These are phyloP conservation scores for Parauchenoglanis punctatus DNA, from an alignment of 2,797 vertebrate species.

Conservation along the genomic window DNA sequence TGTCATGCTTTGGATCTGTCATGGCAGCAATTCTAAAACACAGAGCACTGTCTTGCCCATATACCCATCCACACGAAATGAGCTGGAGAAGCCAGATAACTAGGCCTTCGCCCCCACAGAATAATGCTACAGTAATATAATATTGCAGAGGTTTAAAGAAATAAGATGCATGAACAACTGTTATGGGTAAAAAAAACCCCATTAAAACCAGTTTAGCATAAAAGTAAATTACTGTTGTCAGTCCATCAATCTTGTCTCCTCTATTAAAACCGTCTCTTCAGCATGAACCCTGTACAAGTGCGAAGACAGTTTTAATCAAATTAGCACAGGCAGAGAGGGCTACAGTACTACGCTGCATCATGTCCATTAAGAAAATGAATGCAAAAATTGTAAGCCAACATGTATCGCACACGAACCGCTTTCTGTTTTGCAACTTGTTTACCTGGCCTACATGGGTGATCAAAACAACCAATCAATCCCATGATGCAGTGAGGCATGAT, in stretches of 20 bases:
- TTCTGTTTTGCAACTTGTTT: neutral
- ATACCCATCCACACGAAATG: conserved; percentile 12
- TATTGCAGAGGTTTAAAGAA: neutral
- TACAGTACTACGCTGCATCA: neutral
- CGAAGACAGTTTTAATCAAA: neutral
- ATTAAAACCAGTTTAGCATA: neutral
- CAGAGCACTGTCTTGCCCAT: neutral
- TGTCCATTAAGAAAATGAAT: conserved; percentile 6
- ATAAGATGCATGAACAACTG: neutral
- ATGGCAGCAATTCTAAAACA: conserved; percentile 2
- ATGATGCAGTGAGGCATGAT: conserved; percentile 48
- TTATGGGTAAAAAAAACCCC: neutral
- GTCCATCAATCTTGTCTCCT: neutral
- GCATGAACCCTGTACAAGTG: neutral
- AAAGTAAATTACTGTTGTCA: neutral
- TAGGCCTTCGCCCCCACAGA: neutral
- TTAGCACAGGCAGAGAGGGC: neutral
- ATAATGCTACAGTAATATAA: neutral
- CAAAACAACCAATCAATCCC: conserved; percentile 53
- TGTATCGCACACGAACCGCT: neutral
- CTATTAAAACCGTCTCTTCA: conserved; percentile 2
- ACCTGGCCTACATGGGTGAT: conserved; percentile 14
- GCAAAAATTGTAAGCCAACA: neutral
- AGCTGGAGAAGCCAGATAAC: conserved; percentile 7
- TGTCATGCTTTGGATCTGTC: conserved; percentile 12